Base-by-base conservation (phyloP, 2,888 invertebrate genomes). In the Drosophila differens region DNA sequence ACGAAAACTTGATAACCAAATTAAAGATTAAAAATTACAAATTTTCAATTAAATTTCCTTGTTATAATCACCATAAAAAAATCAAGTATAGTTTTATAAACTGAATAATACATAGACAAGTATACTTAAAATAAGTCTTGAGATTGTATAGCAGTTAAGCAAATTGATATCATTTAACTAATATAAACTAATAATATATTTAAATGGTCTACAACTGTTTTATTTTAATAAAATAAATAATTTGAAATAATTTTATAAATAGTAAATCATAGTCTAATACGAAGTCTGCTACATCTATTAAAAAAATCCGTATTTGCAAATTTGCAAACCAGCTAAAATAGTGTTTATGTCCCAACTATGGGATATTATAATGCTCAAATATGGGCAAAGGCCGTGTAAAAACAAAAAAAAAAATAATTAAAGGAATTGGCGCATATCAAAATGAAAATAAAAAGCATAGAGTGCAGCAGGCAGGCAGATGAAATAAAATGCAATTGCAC, bases 401-500 rank as follows among this genome's bases (percentile, higher is more conserved):
- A 62, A 54, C 9, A 30, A n/a, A 41, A 55, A 65, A 58, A 63
- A 70, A 70, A 22, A 2, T n/a, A 5, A 19, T 25, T 25, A 54
- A 66, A 55, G 60, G 70, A 77, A 70, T 65, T 78, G 74, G 74
- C 82, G 79, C 82, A 82, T 65, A 74, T 68, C 64, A 80, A 80
- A 80, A 71, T 82, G 79, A 49, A 76, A 77, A 76, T 71, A 77
- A 81, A 79, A 70, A 62, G 69, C 68, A 72, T 59, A 52, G 67
- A 74, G 72, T 57, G 59, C 51, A 47, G 55, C 51, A 41, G 62
- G 41, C 33, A 61, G 70, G 74, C 72, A 70, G 57, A 72, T 82
- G 79, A 79, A 89, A 89, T 84, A 87, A 90, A 87, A 87, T 90
- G 89, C 87, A 87, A 89, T 90, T 87, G 90, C 91, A 87, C 91